These are phyloP conservation scores for Gymnorhina tibicen DNA, from an alignment of 2,113 vertebrate genomes.

Conservation along the genomic window DNA sequence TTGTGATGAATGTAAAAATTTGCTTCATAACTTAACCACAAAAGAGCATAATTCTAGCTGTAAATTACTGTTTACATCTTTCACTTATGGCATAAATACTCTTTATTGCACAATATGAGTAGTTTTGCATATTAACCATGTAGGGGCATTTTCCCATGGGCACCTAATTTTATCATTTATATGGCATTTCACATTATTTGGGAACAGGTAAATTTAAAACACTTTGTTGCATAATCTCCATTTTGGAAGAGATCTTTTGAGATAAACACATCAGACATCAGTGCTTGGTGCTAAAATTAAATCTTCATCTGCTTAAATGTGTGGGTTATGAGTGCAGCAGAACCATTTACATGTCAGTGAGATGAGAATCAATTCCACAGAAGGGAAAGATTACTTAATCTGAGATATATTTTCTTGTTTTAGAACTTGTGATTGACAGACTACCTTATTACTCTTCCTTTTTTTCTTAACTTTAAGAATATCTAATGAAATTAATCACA, in stretches of 20 bases:
- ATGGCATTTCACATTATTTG: background rate
- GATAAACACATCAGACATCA: background rate
- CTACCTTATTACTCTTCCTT: slow-evolving; percentile 30
- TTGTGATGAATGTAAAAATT: background rate
- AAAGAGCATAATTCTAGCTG: background rate
- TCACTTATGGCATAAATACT: background rate
- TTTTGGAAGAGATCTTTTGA: background rate
- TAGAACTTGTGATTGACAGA: slow-evolving; percentile 46
- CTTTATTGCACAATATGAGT: background rate
- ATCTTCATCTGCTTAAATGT: background rate
- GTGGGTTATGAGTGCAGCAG: background rate
- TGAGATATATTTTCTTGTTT: background rate
- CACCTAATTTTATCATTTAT: background rate
- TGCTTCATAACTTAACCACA: background rate
- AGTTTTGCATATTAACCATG: background rate
- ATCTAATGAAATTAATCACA: slow-evolving; percentile 72
- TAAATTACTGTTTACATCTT: background rate
- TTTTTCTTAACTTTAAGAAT: slow-evolving; percentile 39
- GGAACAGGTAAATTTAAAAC: background rate
- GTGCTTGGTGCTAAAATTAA: background rate
- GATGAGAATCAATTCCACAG: background rate
- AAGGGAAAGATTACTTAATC: slow-evolving; percentile 33
- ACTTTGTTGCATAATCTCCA: background rate
- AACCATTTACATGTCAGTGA: background rate
- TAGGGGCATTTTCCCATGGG: background rate